Conservation (phyloP, 2,888 invertebrate species). For the Scaptodrosophila latifasciaeformis region DNA sequence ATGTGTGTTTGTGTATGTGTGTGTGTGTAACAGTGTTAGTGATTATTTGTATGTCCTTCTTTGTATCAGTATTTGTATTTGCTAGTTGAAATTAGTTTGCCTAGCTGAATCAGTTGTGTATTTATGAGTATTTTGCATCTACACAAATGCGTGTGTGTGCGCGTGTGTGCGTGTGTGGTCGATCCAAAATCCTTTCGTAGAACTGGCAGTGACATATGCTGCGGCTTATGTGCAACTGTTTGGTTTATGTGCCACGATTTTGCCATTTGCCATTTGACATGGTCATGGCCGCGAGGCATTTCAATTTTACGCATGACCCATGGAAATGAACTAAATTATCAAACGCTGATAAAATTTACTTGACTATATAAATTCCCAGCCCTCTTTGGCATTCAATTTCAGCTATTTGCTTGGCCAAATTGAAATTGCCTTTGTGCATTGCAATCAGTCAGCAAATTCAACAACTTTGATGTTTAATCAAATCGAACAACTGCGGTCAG, state of each 20-base stretch:
- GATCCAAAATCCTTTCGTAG: too few relatives aligned
- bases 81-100: conserved; percentile 35
- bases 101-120: background rate
- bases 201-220: too few relatives aligned
- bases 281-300: too few relatives aligned
- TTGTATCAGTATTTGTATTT: background rate
- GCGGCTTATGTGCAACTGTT: too few relatives aligned
- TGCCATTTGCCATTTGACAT: too few relatives aligned
- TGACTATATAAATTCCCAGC: too few relatives aligned
- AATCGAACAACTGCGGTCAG: conserved; percentile 27
- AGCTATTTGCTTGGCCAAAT: conserved; percentile 9
- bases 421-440: conserved; percentile 38
- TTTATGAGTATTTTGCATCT: background rate
- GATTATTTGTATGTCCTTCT: background rate
- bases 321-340: too few relatives aligned
- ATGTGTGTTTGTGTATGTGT: background rate
- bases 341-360: too few relatives aligned
- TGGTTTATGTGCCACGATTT: too few relatives aligned
- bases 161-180: conserved; percentile 12
- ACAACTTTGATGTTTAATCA: conserved; percentile 35
- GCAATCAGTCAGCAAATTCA: background rate
- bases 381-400: too few relatives aligned
- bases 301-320: too few relatives aligned
- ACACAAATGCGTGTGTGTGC: conserved; percentile 12
- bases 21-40: too few relatives aligned